A percentile compares a stretch with the other conserved stretches of the same genome.
phyloP scores from a whole-genome alignment of 2,113 vertebrate species.

The Calyptomena viridis region DNA sequence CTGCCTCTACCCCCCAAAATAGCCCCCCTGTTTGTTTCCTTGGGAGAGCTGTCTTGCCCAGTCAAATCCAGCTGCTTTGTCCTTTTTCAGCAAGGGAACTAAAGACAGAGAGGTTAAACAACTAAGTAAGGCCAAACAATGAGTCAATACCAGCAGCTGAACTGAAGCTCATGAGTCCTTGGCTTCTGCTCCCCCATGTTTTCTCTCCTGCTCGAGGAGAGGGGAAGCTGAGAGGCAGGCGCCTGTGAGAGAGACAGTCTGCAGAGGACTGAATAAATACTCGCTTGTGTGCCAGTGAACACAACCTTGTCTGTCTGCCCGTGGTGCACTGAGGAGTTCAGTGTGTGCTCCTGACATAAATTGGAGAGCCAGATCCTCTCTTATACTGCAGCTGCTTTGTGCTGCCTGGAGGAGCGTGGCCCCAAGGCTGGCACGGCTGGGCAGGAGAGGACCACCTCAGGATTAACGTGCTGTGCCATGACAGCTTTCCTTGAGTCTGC shows the following conservation, averaged over 20 bases:
- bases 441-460: not conserved
- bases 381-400: constrained; percentile 4
- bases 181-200: not conserved
- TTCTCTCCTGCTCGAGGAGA: not conserved
- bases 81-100: not conserved
- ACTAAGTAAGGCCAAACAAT: not conserved
- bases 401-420: not conserved
- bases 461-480: fast-evolving
- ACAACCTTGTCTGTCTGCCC: not conserved
- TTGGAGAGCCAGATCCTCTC: not conserved
- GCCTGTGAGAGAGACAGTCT: not conserved
- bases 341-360: not conserved
- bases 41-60: not conserved
- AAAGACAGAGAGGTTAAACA: not conserved
- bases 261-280: not conserved
- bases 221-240: not conserved
- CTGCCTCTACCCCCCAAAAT: not conserved
- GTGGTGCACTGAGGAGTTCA: not conserved
- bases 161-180: not conserved
- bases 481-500: not conserved
- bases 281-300: not conserved
- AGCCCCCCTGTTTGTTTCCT: not conserved
- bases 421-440: not conserved
- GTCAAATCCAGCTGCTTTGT: not conserved
- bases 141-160: not conserved